These are phyloP conservation scores for Porites lutea DNA, from an alignment of 64 coral and sea anemone genomes.

Conservation along the genomic window DNA sequence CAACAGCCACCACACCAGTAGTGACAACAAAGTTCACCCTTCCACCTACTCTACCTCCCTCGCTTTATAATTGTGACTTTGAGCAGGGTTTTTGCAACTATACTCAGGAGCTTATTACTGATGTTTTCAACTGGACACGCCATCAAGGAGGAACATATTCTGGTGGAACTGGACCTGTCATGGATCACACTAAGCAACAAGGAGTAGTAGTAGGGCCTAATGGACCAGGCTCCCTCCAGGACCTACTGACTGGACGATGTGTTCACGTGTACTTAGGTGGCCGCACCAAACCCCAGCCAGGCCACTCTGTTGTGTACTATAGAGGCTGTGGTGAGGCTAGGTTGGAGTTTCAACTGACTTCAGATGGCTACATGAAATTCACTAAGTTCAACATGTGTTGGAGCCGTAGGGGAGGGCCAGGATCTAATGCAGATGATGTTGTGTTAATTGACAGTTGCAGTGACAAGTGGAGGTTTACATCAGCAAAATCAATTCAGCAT, in stretches of 20 bases:
- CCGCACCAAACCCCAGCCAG: slow-evolving; percentile 50
- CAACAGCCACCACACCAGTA: slow-evolving; percentile 33
- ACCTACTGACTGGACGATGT: slow-evolving; percentile 67
- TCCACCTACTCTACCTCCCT: slow-evolving; percentile 68
- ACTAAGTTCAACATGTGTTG: slow-evolving; percentile 73
- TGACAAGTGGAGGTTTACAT: slow-evolving; percentile 83
- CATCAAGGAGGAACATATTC: slow-evolving; percentile 83
- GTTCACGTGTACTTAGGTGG: slow-evolving; percentile 66
- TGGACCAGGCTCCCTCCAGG: slow-evolving; percentile 85
- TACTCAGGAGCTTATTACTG: slow-evolving; percentile 57
- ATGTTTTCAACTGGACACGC: slow-evolving; percentile 88
- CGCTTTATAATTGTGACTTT: slow-evolving; percentile 87
- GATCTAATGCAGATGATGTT: slow-evolving; percentile 61
- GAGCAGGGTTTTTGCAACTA: slow-evolving; percentile 76
- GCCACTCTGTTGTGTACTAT: slow-evolving; percentile 75
- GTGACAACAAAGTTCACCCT: slow-evolving; percentile 60
- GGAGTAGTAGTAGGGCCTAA: slow-evolving; percentile 65
- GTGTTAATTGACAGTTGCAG: slow-evolving; percentile 62
- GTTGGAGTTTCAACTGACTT: slow-evolving; percentile 81
- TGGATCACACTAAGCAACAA: slow-evolving; percentile 87
- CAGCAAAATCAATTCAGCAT: slow-evolving; percentile 66
- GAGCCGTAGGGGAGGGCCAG: slow-evolving; percentile 41
- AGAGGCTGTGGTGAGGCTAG: slow-evolving; percentile 78
- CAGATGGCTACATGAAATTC: slow-evolving; percentile 65
- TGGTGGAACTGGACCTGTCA: slow-evolving; percentile 63